Percentiles rank a stretch among this genome's conserved stretches.
Conservation (phyloP, 2,888 invertebrate species). For the Acanthosepion lycidas region DNA sequence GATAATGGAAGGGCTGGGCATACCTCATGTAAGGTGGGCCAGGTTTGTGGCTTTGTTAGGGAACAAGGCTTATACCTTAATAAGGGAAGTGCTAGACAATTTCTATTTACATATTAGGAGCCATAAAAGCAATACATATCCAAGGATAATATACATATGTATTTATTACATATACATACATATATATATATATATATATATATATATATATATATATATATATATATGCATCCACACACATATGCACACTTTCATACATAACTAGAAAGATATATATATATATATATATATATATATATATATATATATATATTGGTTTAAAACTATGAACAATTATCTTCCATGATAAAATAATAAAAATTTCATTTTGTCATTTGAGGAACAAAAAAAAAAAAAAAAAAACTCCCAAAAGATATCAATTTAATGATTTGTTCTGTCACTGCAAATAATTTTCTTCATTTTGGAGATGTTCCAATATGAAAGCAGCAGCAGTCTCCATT, state of each 20-base stretch:
- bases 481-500: too few species aligned
- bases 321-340: not conserved
- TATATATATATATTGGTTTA: not conserved
- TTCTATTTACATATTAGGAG: not conserved
- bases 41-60: not conserved
- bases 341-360: not conserved
- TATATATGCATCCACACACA: not conserved
- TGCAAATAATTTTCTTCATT: not conserved
- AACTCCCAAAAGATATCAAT: not conserved
- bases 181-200: not conserved
- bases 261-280: not conserved
- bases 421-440: not conserved
- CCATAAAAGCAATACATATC: conserved; percentile 16
- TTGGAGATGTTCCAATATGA: not conserved
- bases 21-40: not conserved
- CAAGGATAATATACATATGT: not conserved
- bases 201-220: not conserved
- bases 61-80: conserved; percentile 8
- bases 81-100: not conserved
- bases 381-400: not conserved
- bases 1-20: not conserved
- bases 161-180: not conserved
- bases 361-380: not conserved
- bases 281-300: not conserved
- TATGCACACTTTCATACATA: not conserved